These are phyloP conservation scores for Halcyon smyrnensis DNA, from an alignment of 2,797 vertebrate genomes.

Conservation along the genomic window DNA sequence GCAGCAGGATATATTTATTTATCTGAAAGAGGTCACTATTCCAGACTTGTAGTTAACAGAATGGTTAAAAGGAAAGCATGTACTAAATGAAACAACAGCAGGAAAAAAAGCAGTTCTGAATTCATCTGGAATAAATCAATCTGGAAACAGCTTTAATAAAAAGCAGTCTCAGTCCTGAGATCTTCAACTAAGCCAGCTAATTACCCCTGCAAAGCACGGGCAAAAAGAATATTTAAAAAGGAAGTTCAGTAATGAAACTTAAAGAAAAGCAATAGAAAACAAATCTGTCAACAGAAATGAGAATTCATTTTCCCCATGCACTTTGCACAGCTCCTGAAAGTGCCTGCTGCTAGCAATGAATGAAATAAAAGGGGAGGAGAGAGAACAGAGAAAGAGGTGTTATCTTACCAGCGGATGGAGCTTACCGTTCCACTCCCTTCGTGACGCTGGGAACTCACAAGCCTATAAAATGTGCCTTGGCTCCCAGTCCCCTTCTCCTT, in stretches of 20 bases:
- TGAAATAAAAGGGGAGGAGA: slow-evolving; percentile 42
- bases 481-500: not conserved
- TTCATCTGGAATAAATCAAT: not conserved
- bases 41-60: not conserved
- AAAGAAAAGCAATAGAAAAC: slow-evolving; percentile 20
- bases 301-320: not conserved
- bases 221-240: not conserved
- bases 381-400: slow-evolving; percentile 20
- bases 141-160: not conserved
- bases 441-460: slow-evolving; percentile 37
- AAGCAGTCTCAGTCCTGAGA: not conserved
- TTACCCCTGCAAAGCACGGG: not conserved
- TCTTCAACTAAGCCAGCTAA: not conserved
- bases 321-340: slow-evolving; percentile 9
- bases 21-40: not conserved
- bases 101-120: not conserved
- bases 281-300: not conserved
- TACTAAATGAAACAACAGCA: not conserved
- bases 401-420: slow-evolving; percentile 22
- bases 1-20: not conserved
- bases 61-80: not conserved
- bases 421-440: not conserved
- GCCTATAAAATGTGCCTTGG: slow-evolving; percentile 60
- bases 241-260: not conserved
- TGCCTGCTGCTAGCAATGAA: slow-evolving; percentile 30